Base-by-base conservation (phyloP, 2,113 vertebrate genomes). In the Casuarius casuarius region DNA sequence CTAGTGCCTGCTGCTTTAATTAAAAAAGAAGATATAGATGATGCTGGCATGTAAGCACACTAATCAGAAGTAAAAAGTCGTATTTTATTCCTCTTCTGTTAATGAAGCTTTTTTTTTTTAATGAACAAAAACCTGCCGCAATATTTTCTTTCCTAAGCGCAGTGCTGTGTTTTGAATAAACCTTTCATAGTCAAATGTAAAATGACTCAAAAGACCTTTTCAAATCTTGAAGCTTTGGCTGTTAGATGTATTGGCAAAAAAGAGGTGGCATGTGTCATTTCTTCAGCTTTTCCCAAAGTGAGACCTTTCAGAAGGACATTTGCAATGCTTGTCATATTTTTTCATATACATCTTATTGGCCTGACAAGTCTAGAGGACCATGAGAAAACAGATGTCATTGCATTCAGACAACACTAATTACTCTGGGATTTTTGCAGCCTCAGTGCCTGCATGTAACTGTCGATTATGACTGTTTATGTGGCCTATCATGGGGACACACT, bases 331-430 rank as follows among this genome's bases (percentile, higher is more conserved):
- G 98, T 98, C 98, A 98, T 98, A 98, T 98, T 98, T 98, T 98
- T 98, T 97, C 97, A 95, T 98, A 97, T 97, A 96, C 91, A 84
- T 98, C 97, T 98, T 98, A 97, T 79, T 98, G 98, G 97, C 90
- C 96, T 98, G 98, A 98, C 98, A 98, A 97, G 97, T 97, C 97
- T 98, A 92, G 92, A 97, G 96, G 98, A 98, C 97, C 97, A 97
- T 95, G 97, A 97, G 98, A 98, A 98, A 98, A 98, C 98, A 98
- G 98, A 98, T 98, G 98, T 98, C 98, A 98, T 97, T 97, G 97
- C 97, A 97, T 98, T 97, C 97, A 98, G 98, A 98, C 98, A 98
- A 95, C 98, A 97, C 98, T 98, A 98, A 98, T 98, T 98, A 98
- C 97, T 98, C 91, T 98, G 98, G 98, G 98, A 98, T 96, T 98